phyloP scores from a whole-genome alignment of 2,113 vertebrate genomes.

The Hydrochoerus hydrochaeris region DNA sequence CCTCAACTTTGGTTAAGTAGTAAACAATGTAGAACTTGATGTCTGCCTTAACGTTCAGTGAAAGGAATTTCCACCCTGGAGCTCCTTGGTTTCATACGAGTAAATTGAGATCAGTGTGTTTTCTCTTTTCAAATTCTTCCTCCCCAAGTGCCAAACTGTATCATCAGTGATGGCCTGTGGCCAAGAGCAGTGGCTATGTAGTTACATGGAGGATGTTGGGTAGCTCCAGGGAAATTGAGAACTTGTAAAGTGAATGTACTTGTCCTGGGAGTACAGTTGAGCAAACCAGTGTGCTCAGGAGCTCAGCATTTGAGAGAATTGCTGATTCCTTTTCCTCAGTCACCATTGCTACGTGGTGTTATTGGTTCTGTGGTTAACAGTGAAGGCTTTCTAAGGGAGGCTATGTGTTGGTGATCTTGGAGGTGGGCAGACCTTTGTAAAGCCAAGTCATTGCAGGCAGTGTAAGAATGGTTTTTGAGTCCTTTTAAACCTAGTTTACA shows the following conservation, averaged over 20 bases:
- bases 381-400: neutral
- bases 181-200: neutral
- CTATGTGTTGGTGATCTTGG: neutral
- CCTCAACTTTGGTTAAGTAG: neutral
- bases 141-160: neutral
- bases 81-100: neutral
- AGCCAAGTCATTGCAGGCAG: neutral
- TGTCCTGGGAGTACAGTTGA: neutral
- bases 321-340: neutral
- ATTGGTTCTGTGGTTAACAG: neutral
- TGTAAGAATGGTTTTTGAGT: neutral
- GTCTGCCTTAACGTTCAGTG: neutral
- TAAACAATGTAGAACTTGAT: neutral
- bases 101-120: neutral
- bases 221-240: no score
- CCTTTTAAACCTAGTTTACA: neutral
- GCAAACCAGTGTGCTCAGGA: neutral
- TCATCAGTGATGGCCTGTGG: neutral
- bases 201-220: neutral
- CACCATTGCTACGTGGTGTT: accelerated
- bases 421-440: neutral
- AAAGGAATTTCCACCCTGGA: neutral
- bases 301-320: neutral
- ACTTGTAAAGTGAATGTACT: neutral
- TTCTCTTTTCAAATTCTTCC: neutral